Evolutionary conservation across 2,113 vertebrate species (phyloP).

Genomic region (Dissostichus mawsoni): DNA sequence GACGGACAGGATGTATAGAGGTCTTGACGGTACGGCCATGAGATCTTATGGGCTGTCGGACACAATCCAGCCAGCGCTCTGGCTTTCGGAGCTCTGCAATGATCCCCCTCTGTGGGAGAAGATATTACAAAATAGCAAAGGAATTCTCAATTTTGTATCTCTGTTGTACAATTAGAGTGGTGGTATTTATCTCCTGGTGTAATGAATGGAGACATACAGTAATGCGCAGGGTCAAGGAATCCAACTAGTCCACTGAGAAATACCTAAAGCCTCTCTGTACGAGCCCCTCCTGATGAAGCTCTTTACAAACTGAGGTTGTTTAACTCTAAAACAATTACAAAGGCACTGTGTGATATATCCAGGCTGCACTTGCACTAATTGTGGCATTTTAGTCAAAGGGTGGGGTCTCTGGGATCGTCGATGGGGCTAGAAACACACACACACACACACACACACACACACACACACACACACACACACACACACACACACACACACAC

Average conservation of each 20-base stretch:
- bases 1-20: constrained; percentile 73
- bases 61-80: constrained; percentile 40
- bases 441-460: constrained; percentile 32
- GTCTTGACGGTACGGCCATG: constrained; percentile 52
- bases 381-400: constrained; percentile 71
- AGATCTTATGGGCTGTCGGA: constrained; percentile 49
- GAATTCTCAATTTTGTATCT: constrained; percentile 61
- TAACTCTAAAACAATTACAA: constrained; percentile 70
- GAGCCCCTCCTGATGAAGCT: constrained; percentile 47
- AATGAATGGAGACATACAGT: constrained; percentile 66
- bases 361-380: constrained; percentile 80
- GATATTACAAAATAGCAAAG: constrained; percentile 61
- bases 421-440: constrained; percentile 40
- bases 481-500: constrained; percentile 35
- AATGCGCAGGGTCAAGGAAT: constrained; percentile 49
- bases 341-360: constrained; percentile 74
- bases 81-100: constrained; percentile 19
- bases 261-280: constrained; percentile 35
- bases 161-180: constrained; percentile 46
- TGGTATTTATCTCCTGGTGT: constrained; percentile 67
- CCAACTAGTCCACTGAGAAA: constrained; percentile 66
- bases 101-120: constrained; percentile 49
- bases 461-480: constrained; percentile 35
- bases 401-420: constrained; percentile 68
- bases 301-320: constrained; percentile 58